phyloP scores from a whole-genome alignment of 1,140 invertebrate species.

The Trichomalopsis sarcophagae region DNA sequence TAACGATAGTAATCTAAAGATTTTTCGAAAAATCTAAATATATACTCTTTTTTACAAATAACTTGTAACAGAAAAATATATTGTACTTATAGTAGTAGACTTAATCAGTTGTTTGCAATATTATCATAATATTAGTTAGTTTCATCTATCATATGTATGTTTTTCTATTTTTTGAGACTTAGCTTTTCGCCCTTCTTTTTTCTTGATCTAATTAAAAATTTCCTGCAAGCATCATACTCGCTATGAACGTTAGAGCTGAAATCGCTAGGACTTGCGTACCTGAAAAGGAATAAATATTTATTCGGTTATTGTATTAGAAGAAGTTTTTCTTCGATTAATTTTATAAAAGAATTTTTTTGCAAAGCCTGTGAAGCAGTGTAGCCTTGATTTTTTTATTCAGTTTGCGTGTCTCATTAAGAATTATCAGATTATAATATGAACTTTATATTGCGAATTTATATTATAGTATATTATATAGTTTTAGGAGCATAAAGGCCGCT shows the following conservation, averaged over 20 bases:
- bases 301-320: neutral
- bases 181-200: neutral
- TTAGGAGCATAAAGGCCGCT: too few species aligned
- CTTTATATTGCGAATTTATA: neutral
- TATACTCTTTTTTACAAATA: constrained; percentile 11
- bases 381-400: constrained; percentile 4
- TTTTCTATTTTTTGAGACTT: constrained; percentile 20
- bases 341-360: neutral
- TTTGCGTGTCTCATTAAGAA: constrained; percentile 12
- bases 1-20: constrained; percentile 2
- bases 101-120: constrained; percentile 26
- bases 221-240: constrained; percentile 41
- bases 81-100: neutral
- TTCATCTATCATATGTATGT: constrained; percentile 26
- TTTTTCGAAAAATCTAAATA: neutral
- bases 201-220: constrained; percentile 14
- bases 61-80: neutral
- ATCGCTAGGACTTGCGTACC: constrained; percentile 47
- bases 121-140: constrained; percentile 1
- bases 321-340: neutral
- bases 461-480: too few species aligned
- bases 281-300: constrained; percentile 36
- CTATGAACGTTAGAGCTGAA: constrained; percentile 44
- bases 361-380: neutral
- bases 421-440: constrained; percentile 24